A percentile compares a stretch with the other conserved stretches of the same genome.
These are phyloP conservation scores for Hylaeus volcanicus DNA, from an alignment of 1,140 invertebrate species.

Conservation along the genomic window DNA sequence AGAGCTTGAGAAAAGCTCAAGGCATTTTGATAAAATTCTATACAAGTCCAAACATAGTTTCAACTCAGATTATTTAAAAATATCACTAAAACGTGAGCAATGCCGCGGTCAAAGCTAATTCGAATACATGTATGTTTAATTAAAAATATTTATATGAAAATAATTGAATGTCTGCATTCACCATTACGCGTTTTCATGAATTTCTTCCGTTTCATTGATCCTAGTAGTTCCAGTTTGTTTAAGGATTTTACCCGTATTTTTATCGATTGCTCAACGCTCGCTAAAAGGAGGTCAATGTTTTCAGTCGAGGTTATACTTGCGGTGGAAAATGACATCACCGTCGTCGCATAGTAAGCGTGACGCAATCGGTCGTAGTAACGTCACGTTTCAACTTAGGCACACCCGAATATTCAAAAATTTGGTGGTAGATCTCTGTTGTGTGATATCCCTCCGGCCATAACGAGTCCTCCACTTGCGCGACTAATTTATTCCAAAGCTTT, in stretches of 20 bases:
- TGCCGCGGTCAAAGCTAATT: no score
- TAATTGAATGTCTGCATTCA: no score
- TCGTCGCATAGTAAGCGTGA: slow-evolving; percentile 71
- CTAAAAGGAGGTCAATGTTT: slow-evolving; percentile 72
- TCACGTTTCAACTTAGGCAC: slow-evolving; percentile 53
- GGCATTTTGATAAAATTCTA: no score
- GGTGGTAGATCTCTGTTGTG: background rate
- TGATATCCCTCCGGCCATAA: no score
- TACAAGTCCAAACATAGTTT: no score
- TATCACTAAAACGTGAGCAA: no score
- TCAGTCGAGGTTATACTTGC: slow-evolving; percentile 67
- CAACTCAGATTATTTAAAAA: no score
- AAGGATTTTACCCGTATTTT: slow-evolving; percentile 30
- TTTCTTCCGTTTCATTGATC: background rate
- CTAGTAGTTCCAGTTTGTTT: slow-evolving; percentile 30
- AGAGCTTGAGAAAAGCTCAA: no score
- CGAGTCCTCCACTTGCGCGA: no score
- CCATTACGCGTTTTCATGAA: background rate
- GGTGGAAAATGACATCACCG: slow-evolving; percentile 71
- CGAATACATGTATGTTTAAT: background rate
- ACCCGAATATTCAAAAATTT: slow-evolving; percentile 28
- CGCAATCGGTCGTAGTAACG: slow-evolving; percentile 68
- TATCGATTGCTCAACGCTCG: slow-evolving; percentile 47
- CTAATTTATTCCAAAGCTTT: no score
- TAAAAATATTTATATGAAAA: no score